These are phyloP conservation scores for Columba livia DNA, from an alignment of 2,113 vertebrate species.

Conservation along the genomic window DNA sequence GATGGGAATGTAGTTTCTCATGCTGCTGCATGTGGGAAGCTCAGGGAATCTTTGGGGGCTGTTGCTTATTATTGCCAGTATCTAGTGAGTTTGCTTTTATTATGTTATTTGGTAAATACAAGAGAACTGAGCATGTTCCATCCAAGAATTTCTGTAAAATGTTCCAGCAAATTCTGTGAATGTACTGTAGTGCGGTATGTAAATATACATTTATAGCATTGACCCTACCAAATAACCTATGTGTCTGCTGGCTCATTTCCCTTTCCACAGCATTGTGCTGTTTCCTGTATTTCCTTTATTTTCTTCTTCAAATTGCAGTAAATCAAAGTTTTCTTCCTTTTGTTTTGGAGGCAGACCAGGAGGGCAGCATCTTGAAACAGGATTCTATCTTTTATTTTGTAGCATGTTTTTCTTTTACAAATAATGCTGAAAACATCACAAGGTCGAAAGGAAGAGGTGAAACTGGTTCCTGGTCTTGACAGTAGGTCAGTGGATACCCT, in stretches of 20 bases:
- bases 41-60: constrained; percentile 6
- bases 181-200: not conserved
- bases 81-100: constrained; percentile 1
- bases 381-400: not conserved
- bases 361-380: not conserved
- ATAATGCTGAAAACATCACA: not conserved
- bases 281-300: not conserved
- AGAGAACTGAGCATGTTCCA: not conserved
- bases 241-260: not conserved
- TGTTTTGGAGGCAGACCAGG: not conserved
- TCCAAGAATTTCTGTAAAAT: not conserved
- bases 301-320: not conserved
- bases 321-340: not conserved
- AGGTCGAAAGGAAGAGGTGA: not conserved
- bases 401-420: not conserved
- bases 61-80: constrained; percentile 12
- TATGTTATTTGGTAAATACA: not conserved
- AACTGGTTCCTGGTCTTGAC: not conserved
- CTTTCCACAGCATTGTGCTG: not conserved
- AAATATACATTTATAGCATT: not conserved
- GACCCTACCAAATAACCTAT: not conserved
- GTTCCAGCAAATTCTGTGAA: not conserved
- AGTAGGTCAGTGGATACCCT: not conserved
- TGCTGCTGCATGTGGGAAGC: constrained; percentile 51
- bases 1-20: constrained; percentile 46